Conservation (phyloP, 2,888 invertebrate genomes). For the Aspidiotus rigidus region DNA sequence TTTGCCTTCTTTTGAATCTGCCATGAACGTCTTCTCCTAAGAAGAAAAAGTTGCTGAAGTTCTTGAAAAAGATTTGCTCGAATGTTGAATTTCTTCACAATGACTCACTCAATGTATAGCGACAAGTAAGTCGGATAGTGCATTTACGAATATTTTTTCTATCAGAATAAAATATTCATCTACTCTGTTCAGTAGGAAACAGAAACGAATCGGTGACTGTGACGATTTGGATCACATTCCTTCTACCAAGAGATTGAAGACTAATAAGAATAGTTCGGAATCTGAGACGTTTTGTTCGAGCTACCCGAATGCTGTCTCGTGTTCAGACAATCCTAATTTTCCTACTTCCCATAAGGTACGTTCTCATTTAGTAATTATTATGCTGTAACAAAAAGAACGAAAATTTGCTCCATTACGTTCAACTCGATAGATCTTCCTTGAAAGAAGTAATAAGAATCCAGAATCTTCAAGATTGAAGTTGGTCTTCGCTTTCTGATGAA, state of each 20-base stretch:
- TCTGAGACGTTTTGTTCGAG: background rate
- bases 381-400: background rate
- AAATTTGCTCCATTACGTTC: background rate
- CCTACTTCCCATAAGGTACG: background rate
- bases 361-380: background rate
- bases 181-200: background rate
- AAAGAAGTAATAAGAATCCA: background rate
- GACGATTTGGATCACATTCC: background rate
- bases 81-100: background rate
- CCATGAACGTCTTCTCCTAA: no score
- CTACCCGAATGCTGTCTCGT: background rate
- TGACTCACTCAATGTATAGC: slow-evolving; percentile 2
- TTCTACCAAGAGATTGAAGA: background rate
- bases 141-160: background rate
- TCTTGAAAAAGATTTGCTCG: no score
- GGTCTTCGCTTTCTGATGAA: background rate
- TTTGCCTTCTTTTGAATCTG: no score
- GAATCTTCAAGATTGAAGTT: background rate
- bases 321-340: background rate
- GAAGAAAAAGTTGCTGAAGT: no score
- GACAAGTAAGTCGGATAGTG: background rate
- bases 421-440: background rate
- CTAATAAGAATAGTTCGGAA: background rate
- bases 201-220: background rate
- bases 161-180: background rate